Base-by-base conservation (phyloP, 2,113 vertebrate species). In the Chamaea fasciata region DNA sequence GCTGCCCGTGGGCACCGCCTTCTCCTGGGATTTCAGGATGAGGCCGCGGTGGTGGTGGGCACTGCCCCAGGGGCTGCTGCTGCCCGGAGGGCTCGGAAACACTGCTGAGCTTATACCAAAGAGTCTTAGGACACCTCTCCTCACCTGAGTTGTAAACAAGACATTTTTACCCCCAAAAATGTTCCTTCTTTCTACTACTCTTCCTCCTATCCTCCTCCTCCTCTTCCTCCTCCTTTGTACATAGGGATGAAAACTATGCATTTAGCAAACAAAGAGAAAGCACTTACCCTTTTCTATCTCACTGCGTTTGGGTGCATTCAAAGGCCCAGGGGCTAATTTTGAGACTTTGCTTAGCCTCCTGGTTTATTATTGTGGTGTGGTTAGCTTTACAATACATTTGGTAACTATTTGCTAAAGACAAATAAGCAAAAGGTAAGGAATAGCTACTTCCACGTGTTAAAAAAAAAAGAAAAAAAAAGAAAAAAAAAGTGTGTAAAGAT, bases 231-330 rank as follows among this genome's bases (percentile, higher is more conserved):
- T 97, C 93, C 96, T 98, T 97, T 97, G 97, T 98, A 98, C 97
- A 96, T 97, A 97, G 97, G 95, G 96, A 96, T 97, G 96, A 98
- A 97, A 98, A 98, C 98, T 98, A 98, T 99, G 98, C 98, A 99
- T 99, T 98, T 98, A 98, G 98, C 98, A 98, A 98, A 98, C 98
- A 98, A 99, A 99, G 98, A 99, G 99, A 99, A 99, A 99, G 99
- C 99, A 99, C 98, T 98, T 98, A 96, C 96, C 97, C 94, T 98
- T 98, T 98, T 97, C 95, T 96, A 96, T 97, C 97, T 96, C 84
- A 93, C 92, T 96, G 93, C 55, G 96, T 98, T 98, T 98, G 97
- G 97, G 97, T 98, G 98, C 97, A 97, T 98, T 98, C 97, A 97
- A 97, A 97, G 90, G 78, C 82, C 94, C 95, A 95, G 92, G 97